A percentile compares a stretch with the other conserved stretches of the same genome.
Evolutionary conservation across 2,888 invertebrate genomes (phyloP).

Genomic region (Clitarchus hookeri): DNA sequence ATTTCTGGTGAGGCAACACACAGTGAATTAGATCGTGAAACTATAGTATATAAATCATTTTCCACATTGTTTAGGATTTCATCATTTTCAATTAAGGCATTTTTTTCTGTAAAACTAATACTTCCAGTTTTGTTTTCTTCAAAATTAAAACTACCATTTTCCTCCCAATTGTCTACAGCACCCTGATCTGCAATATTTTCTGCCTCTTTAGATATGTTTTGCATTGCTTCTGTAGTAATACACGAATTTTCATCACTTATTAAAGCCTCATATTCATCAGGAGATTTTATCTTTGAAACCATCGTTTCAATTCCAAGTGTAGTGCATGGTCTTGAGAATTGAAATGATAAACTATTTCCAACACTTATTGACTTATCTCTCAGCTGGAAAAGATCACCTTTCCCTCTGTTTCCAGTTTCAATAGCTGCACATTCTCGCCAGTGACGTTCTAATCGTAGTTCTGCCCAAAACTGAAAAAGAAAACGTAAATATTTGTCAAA

Average conservation of each 20-base stretch:
- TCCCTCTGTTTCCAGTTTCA: constrained; percentile 24
- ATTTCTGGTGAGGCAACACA: not conserved
- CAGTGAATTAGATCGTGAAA: not conserved
- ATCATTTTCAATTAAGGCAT: not conserved
- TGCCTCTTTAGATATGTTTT: not conserved
- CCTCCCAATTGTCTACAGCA: not conserved
- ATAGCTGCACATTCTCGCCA: constrained; percentile 51
- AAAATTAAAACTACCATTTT: not conserved
- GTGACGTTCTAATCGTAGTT: constrained; percentile 64
- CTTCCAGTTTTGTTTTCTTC: not conserved
- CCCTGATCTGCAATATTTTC: not conserved
- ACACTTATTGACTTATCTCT: constrained; percentile 79
- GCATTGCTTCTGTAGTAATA: not conserved
- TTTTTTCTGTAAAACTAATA: not conserved
- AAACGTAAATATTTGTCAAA: not conserved
- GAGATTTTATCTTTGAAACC: not conserved
- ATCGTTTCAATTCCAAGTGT: constrained; percentile 60
- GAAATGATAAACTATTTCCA: constrained; percentile 69
- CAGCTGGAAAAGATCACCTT: constrained; percentile 58
- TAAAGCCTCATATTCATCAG: not conserved
- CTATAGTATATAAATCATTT: not conserved
- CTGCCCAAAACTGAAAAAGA: constrained; percentile 69
- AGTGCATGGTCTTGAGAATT: constrained; percentile 63
- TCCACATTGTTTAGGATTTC: not conserved
- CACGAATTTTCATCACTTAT: not conserved